These are phyloP conservation scores for Eledona agricola DNA, from an alignment of 2,888 invertebrate species.

Conservation along the genomic window DNA sequence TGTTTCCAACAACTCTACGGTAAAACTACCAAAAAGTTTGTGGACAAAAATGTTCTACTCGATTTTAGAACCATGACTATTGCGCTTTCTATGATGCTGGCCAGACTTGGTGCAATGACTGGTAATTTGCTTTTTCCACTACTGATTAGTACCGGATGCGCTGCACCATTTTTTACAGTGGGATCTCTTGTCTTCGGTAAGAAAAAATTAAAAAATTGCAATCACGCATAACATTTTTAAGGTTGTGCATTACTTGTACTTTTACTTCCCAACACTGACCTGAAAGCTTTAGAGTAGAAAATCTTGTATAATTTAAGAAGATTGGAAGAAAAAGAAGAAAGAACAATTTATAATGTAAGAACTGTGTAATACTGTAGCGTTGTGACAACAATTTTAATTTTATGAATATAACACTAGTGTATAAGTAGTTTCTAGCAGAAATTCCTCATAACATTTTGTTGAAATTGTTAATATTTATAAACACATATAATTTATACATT, in stretches of 20 bases:
- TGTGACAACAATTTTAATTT: too few relatives aligned
- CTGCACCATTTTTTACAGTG: constrained; percentile 75
- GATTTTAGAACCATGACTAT: constrained; percentile 74
- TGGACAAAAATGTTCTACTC: background rate
- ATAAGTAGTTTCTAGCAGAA: too few relatives aligned
- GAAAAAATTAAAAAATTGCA: constrained; percentile 6
- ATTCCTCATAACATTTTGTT: too few relatives aligned
- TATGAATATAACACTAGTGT: too few relatives aligned
- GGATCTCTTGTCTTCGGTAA: constrained; percentile 49
- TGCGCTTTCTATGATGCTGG: constrained; percentile 74
- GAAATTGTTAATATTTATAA: too few relatives aligned
- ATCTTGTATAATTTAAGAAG: too few relatives aligned
- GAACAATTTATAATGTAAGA: too few relatives aligned
- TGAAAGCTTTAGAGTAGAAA: constrained; percentile 39
- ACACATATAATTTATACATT: too few relatives aligned
- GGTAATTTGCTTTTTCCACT: constrained; percentile 77
- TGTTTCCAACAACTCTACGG: constrained; percentile 75
- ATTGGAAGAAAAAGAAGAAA: too few relatives aligned
- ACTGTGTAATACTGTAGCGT: too few relatives aligned
- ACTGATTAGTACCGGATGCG: constrained; percentile 73
- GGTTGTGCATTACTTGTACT: constrained; percentile 40
- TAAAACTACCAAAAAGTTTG: constrained; percentile 50
- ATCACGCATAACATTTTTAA: constrained; percentile 53
- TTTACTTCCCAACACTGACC: constrained; percentile 45
- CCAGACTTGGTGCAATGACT: constrained; percentile 73